Conservation (phyloP, 2,113 vertebrate genomes). For the Anas platyrhynchos region DNA sequence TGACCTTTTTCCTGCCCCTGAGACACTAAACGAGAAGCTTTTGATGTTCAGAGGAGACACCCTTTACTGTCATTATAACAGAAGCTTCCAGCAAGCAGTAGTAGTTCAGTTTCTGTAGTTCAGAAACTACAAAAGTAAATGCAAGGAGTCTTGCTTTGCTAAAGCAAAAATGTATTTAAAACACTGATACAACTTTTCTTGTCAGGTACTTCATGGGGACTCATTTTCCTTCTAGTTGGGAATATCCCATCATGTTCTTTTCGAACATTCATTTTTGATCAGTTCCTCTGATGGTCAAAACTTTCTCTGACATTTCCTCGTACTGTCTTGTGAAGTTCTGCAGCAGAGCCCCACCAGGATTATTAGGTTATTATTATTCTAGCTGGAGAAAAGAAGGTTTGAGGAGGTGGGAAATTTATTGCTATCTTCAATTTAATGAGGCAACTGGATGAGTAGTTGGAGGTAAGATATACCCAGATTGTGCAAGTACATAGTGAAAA, state of each 20-base stretch:
- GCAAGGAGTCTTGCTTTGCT: background rate
- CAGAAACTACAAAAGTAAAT: background rate
- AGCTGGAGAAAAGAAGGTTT: background rate
- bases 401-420: background rate
- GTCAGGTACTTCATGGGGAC: background rate
- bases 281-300: background rate
- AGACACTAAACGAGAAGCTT: background rate
- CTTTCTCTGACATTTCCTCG: background rate
- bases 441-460: background rate
- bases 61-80: background rate
- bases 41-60: background rate
- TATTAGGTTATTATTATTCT: background rate
- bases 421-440: background rate
- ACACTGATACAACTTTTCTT: background rate
- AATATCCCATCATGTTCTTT: background rate
- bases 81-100: background rate
- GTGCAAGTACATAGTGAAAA: background rate
- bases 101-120: background rate
- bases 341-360: background rate
- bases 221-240: background rate
- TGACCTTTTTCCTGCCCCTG: background rate
- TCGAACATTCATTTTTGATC: background rate
- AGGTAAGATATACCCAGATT: background rate
- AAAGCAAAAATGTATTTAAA: background rate
- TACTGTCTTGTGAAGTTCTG: background rate